Evolutionary conservation across 2,113 vertebrate species (phyloP).

Genomic region (Nesogale talazaci): DNA sequence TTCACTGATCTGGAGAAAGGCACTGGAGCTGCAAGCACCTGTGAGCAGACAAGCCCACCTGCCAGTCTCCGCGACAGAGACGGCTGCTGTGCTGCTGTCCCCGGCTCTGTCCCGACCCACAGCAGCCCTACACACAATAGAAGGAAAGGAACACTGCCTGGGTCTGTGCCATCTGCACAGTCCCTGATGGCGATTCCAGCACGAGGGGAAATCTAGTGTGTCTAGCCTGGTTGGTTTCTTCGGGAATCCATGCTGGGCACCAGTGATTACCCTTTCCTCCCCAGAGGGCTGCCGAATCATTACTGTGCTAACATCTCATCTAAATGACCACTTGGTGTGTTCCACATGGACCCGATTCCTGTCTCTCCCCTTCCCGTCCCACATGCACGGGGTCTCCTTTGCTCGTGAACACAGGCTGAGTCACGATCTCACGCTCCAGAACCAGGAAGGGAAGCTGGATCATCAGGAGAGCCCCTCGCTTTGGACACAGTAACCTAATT

Average conservation of each 20-base stretch:
- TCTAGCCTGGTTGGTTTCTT: constrained; percentile 55
- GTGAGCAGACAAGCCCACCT: not conserved
- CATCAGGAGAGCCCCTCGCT: constrained; percentile 51
- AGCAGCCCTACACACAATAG: too few species aligned
- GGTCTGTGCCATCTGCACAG: not conserved
- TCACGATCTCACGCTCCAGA: constrained; percentile 41
- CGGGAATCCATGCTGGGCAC: constrained; percentile 56
- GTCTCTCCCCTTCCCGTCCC: constrained; percentile 43
- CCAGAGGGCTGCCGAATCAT: constrained; percentile 49
- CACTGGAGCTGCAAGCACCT: not conserved
- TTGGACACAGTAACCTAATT: constrained; percentile 59
- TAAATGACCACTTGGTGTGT: constrained; percentile 61
- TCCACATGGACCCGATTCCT: constrained; percentile 55
- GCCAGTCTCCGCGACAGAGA: not conserved
- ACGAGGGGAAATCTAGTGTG: constrained; percentile 59
- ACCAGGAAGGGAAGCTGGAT: constrained; percentile 50
- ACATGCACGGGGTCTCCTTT: not conserved
- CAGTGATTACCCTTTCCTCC: constrained; percentile 33
- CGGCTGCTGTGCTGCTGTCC: not conserved
- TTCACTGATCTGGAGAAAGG: not conserved
- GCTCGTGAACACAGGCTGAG: constrained; percentile 55
- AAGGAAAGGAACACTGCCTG: too few species aligned
- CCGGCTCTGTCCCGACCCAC: not conserved
- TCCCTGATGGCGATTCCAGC: constrained; percentile 30
- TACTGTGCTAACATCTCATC: constrained; percentile 63